Evolutionary conservation across 2,113 vertebrate species (phyloP).

Genomic region (Lophura nycthemera): DNA sequence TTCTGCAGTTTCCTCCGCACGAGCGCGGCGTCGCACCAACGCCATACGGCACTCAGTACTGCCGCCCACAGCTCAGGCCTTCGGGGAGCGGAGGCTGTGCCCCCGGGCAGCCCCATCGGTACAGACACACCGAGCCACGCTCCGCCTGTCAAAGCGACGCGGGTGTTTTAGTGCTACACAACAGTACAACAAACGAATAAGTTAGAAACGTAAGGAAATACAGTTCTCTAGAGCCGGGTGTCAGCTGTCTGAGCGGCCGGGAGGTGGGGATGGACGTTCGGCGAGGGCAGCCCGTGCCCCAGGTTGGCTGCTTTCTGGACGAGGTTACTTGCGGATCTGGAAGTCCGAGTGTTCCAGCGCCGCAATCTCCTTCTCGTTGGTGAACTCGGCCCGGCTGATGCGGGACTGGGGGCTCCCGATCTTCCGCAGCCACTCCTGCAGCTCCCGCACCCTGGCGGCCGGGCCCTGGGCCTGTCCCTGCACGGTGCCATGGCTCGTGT

Average conservation of each 20-base stretch:
- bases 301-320: not conserved
- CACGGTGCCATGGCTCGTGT: constrained; percentile 87
- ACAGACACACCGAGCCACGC: too few relatives aligned
- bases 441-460: constrained; percentile 77
- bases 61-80: fast-evolving
- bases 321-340: constrained; percentile 79
- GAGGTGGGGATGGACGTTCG: not conserved
- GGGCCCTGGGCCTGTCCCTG: constrained; percentile 90
- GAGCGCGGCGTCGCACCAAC: fast-evolving
- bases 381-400: constrained; percentile 87
- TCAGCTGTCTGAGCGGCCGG: fast-evolving
- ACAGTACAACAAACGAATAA: not conserved
- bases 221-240: not conserved
- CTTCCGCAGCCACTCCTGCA: constrained; percentile 90
- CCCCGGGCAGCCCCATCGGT: not conserved
- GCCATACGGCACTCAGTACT: too few relatives aligned
- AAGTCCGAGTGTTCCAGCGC: constrained; percentile 85
- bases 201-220: not conserved
- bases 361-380: constrained; percentile 83
- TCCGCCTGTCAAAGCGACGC: too few relatives aligned
- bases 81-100: not conserved
- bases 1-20: fast-evolving
- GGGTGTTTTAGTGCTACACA: not conserved
- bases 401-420: constrained; percentile 90
- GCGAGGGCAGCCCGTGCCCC: fast-evolving